Percentiles rank a stretch among this genome's conserved stretches.
Evolutionary conservation across 2,888 invertebrate genomes (phyloP).

Genomic region (Endotricha flammealis): DNA sequence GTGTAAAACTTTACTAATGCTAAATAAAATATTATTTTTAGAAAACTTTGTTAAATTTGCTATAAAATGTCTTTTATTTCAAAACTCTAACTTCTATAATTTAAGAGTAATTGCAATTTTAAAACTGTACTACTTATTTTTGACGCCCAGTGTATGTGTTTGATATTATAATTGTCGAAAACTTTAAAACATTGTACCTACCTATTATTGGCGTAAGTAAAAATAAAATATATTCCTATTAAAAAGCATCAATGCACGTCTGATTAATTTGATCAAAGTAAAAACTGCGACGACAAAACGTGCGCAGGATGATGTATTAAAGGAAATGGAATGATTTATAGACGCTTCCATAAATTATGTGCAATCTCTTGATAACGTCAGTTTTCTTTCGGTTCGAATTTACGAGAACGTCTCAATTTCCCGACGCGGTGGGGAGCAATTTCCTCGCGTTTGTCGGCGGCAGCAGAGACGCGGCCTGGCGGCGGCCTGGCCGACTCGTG

Average conservation of each 20-base stretch:
- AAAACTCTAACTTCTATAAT: too few relatives aligned
- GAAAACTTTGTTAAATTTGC: too few relatives aligned
- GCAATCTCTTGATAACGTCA: slow-evolving; percentile 33
- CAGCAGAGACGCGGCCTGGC: not conserved
- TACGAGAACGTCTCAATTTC: slow-evolving; percentile 63
- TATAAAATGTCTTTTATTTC: too few relatives aligned
- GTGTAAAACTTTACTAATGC: too few relatives aligned
- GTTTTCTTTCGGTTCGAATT: slow-evolving; percentile 39
- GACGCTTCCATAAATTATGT: slow-evolving; percentile 21
- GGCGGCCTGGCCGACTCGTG: not conserved
- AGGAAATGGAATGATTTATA: slow-evolving; percentile 4
- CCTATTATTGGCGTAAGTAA: too few relatives aligned
- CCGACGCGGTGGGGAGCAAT: slow-evolving; percentile 52
- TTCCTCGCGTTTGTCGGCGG: slow-evolving; percentile 57
- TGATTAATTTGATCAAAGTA: too few relatives aligned
- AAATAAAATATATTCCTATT: not conserved
- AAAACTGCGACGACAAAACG: not conserved
- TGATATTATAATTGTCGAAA: too few relatives aligned
- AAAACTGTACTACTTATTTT: too few relatives aligned
- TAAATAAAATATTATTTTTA: too few relatives aligned
- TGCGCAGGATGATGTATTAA: slow-evolving; percentile 3
- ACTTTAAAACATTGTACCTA: too few relatives aligned
- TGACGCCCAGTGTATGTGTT: too few relatives aligned
- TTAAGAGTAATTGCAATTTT: too few relatives aligned
- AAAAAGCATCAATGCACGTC: not conserved